Evolutionary conservation across 1,140 invertebrate genomes (phyloP).

Genomic region (Monochamus saltuarius): DNA sequence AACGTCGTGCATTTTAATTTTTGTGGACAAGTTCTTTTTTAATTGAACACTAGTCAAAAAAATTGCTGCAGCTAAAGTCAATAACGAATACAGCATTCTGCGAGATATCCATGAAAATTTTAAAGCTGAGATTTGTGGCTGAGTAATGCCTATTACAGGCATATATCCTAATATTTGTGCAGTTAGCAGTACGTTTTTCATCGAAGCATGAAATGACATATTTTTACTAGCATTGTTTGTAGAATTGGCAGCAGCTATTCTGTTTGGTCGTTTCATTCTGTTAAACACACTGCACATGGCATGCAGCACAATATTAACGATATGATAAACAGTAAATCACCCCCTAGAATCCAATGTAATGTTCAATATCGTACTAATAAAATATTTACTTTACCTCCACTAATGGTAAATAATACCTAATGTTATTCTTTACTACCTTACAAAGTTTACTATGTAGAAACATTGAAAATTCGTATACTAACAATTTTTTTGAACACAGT

Average conservation of each 20-base stretch:
- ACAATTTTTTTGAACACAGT: too few species aligned
- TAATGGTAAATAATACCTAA: too few species aligned
- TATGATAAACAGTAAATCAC: slow-evolving; percentile 9
- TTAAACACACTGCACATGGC: not conserved
- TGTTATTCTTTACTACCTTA: too few species aligned
- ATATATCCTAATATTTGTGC: slow-evolving; percentile 27
- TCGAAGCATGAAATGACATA: too few species aligned
- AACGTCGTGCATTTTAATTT: slow-evolving; percentile 20
- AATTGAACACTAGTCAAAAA: slow-evolving; percentile 24
- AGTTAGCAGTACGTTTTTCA: not conserved
- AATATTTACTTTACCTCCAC: too few species aligned
- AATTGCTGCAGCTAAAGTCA: slow-evolving; percentile 17
- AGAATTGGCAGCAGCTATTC: not conserved
- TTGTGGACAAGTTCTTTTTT: not conserved
- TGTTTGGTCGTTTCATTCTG: not conserved
- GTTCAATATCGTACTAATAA: not conserved
- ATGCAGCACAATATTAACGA: not conserved
- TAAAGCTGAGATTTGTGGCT: not conserved
- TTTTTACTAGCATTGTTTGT: not conserved
- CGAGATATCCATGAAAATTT: slow-evolving; percentile 22
- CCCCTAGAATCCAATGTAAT: not conserved
- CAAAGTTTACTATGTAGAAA: too few species aligned
- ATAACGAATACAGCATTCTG: slow-evolving; percentile 19
- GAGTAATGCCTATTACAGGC: slow-evolving; percentile 15
- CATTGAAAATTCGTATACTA: too few species aligned